Evolutionary conservation across 2,113 vertebrate genomes (phyloP), one percentile per base, ranked within the genome.

Genomic region (Poicephalus gulielmi): DNA sequence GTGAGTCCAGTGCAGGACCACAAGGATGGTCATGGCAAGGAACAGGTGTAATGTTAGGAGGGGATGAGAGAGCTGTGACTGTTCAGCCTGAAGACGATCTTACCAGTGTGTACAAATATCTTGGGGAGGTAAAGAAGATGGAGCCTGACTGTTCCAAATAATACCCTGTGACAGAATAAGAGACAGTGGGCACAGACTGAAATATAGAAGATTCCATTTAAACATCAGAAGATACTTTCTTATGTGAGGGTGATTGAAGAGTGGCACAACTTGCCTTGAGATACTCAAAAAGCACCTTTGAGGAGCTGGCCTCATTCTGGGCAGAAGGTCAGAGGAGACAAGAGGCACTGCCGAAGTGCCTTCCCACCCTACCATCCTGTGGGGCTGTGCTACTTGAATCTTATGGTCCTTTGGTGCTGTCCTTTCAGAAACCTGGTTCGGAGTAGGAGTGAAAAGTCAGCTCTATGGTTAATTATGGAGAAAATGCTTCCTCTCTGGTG

Each of bases 351-450:
- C 52, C 2, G 2, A 59, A 41, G 27, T 85, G 23, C 24, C 46
- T 44, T 73, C 35, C 9, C 2, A 2, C 17, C 27, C 3, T 1
- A 1, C 41, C 4, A 1, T 35, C 19, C 50, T 2, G 2, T 44
- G 52, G 31, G 31, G 8, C 55, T 92, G 25, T 62, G 31, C 41
- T 18, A 8, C 39, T 69, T 53, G 37, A 4, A 19, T 62, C 22
- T 44, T n/a, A 19, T 0, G 4, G 16, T 6, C 6, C 41, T n/a
- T 59, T n/a, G 55, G 20, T 71, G 30, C 81, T 68, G 66, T 22
- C n/a, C 50, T 31, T 63, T 27, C 55, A 71, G 25, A 59, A 85
- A 30, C 17, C 35, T 44, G 24, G 5, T 41, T 49, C 63, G 20
- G 28, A 70, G 27, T 33, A 57, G 53, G 39, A 77, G 10, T 44